A percentile compares a stretch with the other conserved stretches of the same genome.
These are phyloP conservation scores for Ciconia stormi DNA, from an alignment of 2,113 vertebrate genomes.

Conservation along the genomic window DNA sequence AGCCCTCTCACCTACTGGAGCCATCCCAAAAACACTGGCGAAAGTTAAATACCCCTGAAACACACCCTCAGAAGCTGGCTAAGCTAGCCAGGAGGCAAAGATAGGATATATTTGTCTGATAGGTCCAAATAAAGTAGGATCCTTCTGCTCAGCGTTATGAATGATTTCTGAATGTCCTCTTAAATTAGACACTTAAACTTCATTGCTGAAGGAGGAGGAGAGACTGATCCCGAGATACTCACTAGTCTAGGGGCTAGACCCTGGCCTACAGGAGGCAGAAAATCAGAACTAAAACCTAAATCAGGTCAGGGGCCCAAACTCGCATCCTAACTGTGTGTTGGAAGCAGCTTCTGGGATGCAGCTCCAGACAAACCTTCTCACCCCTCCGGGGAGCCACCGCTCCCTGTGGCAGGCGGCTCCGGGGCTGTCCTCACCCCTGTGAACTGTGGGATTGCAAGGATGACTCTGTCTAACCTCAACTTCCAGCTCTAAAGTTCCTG, in stretches of 20 bases:
- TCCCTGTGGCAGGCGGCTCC: background rate
- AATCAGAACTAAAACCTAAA: background rate
- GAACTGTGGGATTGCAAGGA: background rate
- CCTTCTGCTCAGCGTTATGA: background rate
- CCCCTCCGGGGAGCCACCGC: fast-evolving
- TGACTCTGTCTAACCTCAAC: background rate
- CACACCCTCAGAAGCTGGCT: background rate
- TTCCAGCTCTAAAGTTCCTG: background rate
- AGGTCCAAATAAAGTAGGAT: background rate
- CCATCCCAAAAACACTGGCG: background rate
- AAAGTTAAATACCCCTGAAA: background rate
- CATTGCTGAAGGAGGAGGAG: background rate
- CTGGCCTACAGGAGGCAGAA: background rate
- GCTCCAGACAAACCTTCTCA: background rate
- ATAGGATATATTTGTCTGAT: background rate
- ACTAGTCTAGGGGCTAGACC: background rate
- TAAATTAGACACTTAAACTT: background rate
- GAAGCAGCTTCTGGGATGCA: background rate
- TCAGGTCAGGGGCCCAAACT: background rate
- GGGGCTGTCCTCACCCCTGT: background rate
- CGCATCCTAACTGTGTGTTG: fast-evolving
- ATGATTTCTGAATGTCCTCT: background rate
- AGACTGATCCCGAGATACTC: background rate
- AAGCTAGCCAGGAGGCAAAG: background rate
- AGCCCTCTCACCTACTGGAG: background rate